Percentiles rank a stretch among this genome's conserved stretches.
These are phyloP conservation scores for Hyla sarda DNA, from an alignment of 2,113 vertebrate genomes.

Conservation along the genomic window DNA sequence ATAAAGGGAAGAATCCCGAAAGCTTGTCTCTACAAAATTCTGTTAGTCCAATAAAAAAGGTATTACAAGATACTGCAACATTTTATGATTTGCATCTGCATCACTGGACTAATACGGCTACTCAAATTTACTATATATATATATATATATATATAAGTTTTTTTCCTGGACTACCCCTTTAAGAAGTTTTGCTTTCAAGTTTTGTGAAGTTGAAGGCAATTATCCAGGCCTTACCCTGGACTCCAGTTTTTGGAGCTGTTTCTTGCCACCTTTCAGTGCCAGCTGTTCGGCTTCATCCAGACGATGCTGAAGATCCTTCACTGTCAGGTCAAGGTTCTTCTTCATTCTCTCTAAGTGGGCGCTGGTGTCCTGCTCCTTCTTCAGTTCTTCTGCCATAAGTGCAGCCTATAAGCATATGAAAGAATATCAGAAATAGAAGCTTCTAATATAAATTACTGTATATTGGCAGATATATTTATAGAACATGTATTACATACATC, in stretches of 20 bases:
- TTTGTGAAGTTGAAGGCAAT: background rate
- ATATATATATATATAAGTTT: too few relatives aligned
- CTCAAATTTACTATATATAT: too few relatives aligned
- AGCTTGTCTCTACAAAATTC: too few relatives aligned
- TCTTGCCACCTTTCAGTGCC: slow-evolving; percentile 84
- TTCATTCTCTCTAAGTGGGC: slow-evolving; percentile 82
- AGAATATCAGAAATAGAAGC: too few relatives aligned
- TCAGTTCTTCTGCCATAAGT: slow-evolving; percentile 75
- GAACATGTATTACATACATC: slow-evolving; percentile 67
- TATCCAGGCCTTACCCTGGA: slow-evolving; percentile 70
- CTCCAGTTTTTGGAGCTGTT: slow-evolving; percentile 85
- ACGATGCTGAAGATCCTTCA: slow-evolving; percentile 81
- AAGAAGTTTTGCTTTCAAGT: background rate
- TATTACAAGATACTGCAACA: too few relatives aligned
- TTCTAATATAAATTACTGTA: too few relatives aligned
- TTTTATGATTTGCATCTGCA: too few relatives aligned
- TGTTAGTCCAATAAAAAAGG: too few relatives aligned
- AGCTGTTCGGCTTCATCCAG: slow-evolving; percentile 82
- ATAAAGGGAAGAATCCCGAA: too few relatives aligned
- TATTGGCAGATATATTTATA: too few relatives aligned
- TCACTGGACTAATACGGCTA: too few relatives aligned
- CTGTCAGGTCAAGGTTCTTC: slow-evolving; percentile 79
- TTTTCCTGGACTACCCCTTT: too few relatives aligned
- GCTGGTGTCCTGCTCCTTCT: slow-evolving; percentile 85
- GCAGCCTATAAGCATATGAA: slow-evolving; percentile 62